phyloP scores from a whole-genome alignment of 2,888 invertebrate species.

The Drosophila peninsularis region DNA sequence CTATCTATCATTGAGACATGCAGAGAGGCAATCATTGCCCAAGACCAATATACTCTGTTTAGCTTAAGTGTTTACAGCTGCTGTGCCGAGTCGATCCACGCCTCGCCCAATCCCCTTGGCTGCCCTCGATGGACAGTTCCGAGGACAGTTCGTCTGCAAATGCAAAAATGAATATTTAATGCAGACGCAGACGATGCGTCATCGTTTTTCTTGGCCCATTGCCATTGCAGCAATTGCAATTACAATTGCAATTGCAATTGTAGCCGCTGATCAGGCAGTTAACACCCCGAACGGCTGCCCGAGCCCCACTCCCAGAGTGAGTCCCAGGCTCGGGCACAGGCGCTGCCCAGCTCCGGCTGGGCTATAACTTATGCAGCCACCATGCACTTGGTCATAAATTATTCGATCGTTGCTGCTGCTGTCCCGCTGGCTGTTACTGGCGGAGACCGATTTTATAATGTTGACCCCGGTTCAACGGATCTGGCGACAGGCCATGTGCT shows the following conservation, averaged over 20 bases:
- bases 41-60: not conserved
- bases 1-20: not conserved
- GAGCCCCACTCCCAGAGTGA: conserved; percentile 10
- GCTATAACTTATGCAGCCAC: conserved; percentile 75
- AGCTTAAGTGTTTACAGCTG: too few species aligned
- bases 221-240: conserved; percentile 49
- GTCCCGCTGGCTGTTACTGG: conserved; percentile 36
- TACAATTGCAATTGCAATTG: conserved; percentile 44
- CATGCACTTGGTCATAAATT: conserved; percentile 78
- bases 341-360: conserved; percentile 42
- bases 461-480: conserved; percentile 75
- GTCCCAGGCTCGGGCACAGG: conserved; percentile 12
- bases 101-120: not conserved
- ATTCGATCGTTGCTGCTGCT: conserved; percentile 55
- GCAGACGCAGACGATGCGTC: conserved; percentile 77
- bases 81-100: not conserved
- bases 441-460: conserved; percentile 70
- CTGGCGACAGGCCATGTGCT: conserved; percentile 57
- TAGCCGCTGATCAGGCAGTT: conserved; percentile 72
- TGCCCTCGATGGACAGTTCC: not conserved
- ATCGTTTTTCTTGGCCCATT: conserved; percentile 53
- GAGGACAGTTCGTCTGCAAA: conserved; percentile 68
- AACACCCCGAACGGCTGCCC: conserved; percentile 42
- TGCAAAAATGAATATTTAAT: conserved; percentile 68
- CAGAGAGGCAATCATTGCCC: not conserved